phyloP scores from a whole-genome alignment of 2,797 vertebrate genomes.

The Pelochelys cantorii region DNA sequence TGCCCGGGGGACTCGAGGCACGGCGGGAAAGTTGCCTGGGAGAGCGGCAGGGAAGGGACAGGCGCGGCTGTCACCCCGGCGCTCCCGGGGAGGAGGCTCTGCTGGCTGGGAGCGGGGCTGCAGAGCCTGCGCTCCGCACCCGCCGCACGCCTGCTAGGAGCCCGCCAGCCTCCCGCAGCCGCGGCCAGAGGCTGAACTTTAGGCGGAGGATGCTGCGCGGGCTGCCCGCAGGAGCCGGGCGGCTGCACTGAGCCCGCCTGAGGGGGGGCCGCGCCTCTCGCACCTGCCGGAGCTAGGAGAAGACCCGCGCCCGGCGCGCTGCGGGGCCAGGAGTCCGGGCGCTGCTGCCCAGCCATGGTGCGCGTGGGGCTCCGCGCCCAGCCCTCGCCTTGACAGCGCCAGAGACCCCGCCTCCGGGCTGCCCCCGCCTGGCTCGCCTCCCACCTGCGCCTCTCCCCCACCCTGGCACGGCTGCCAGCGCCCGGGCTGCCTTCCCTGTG shows the following conservation, averaged over 20 bases:
- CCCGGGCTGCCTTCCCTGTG: not conserved
- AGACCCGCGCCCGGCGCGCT: not conserved
- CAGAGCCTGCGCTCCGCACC: not conserved
- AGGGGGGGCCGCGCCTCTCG: too few species aligned
- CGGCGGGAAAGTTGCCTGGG: slow-evolving; percentile 75
- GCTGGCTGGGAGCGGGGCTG: not conserved
- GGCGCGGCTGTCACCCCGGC: not conserved
- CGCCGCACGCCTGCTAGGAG: not conserved
- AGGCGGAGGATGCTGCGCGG: not conserved
- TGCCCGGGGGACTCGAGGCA: slow-evolving; percentile 42
- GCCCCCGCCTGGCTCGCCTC: not conserved
- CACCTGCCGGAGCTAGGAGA: not conserved
- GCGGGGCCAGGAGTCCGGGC: not conserved
- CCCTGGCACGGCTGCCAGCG: not conserved
- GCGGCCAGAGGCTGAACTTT: not conserved
- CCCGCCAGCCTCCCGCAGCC: not conserved
- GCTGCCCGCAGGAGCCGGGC: not conserved
- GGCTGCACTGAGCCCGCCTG: not conserved
- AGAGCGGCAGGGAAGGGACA: slow-evolving; percentile 1
- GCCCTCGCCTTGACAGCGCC: slow-evolving; percentile 60
- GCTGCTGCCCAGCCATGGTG: slow-evolving; percentile 53
- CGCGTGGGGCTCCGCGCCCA: slow-evolving; percentile 48
- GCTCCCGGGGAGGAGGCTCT: slow-evolving; percentile 22
- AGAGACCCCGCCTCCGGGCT: not conserved
- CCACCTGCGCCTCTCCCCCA: slow-evolving; percentile 7